phyloP scores from a whole-genome alignment of 2,797 vertebrate species.

The Numenius phaeopus region DNA sequence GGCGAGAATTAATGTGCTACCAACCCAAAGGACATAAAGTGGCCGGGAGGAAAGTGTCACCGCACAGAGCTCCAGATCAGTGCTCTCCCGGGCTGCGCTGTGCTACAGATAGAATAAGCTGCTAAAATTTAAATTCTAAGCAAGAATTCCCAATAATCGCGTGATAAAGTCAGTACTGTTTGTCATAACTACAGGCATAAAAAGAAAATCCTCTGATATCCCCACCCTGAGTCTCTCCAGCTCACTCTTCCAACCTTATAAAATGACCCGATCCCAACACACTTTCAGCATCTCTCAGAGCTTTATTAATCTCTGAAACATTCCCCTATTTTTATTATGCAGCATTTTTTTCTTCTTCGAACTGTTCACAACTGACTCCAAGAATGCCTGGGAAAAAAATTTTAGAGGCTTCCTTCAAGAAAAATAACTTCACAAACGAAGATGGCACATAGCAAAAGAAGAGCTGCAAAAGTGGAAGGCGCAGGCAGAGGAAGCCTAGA shows the following conservation, averaged over 20 bases:
- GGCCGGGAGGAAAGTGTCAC: background rate
- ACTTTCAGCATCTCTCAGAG: background rate
- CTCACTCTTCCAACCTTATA: background rate
- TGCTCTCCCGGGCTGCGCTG: accelerated
- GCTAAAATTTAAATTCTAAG: background rate
- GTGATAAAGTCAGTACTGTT: background rate
- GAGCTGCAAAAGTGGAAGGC: accelerated
- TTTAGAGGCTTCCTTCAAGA: background rate
- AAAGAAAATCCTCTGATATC: background rate
- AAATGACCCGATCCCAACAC: background rate
- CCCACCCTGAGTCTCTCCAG: background rate
- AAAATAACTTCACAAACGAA: background rate
- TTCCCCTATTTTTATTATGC: background rate
- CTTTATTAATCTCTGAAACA: background rate
- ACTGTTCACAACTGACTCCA: background rate
- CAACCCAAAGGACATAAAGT: background rate
- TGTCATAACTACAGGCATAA: background rate
- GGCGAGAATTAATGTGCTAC: accelerated
- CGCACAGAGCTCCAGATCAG: background rate
- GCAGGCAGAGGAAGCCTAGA: background rate
- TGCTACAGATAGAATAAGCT: background rate
- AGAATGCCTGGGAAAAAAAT: background rate
- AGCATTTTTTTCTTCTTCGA: background rate
- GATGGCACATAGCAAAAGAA: background rate
- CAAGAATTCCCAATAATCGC: background rate